phyloP scores from a whole-genome alignment of 2,113 vertebrate species.

The Passer montanus region DNA sequence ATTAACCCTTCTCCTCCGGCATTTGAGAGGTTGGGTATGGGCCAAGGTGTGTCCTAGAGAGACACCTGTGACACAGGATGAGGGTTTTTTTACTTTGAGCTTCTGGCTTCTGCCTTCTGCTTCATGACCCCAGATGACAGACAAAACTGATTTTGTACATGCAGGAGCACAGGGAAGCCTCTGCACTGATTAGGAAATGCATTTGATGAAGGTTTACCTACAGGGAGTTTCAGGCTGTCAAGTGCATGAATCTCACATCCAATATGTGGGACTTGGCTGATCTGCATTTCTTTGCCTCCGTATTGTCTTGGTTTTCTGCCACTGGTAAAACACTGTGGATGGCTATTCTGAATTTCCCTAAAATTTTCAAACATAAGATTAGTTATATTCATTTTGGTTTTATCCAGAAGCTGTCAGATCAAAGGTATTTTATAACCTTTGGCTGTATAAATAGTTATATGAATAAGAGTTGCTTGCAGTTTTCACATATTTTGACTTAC shows the following conservation, averaged over 20 bases:
- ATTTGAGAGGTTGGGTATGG: background rate
- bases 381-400: background rate
- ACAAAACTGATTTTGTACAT: background rate
- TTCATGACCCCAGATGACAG: background rate
- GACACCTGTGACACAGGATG: background rate
- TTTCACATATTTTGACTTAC: background rate
- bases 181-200: background rate
- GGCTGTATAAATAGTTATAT: background rate
- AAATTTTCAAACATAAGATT: background rate
- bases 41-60: background rate
- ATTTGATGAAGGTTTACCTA: background rate
- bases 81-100: background rate
- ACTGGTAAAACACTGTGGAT: background rate
- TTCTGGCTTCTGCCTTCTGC: background rate
- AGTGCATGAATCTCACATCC: background rate
- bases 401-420: background rate
- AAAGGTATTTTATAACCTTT: constrained; percentile 36
- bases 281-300: background rate
- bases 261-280: background rate
- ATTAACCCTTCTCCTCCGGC: background rate
- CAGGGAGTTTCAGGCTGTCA: background rate
- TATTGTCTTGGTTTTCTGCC: background rate
- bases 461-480: background rate
- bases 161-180: background rate
- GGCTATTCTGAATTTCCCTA: background rate